phyloP scores from a whole-genome alignment of 2,888 invertebrate species.

The Noctua janthina region DNA sequence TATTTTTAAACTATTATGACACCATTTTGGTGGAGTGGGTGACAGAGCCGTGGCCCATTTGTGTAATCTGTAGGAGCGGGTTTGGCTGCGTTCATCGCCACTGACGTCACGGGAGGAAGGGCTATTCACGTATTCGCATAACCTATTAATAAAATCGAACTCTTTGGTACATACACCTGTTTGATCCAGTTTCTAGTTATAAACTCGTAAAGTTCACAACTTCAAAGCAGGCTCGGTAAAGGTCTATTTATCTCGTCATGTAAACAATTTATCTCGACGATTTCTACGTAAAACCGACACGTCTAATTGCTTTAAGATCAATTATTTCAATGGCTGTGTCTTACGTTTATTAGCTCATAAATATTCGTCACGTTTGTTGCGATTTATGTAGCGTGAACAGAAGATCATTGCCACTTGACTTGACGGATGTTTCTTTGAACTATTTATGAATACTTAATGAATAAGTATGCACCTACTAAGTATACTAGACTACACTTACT shows the following conservation, averaged over 20 bases:
- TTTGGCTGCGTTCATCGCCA: conserved; percentile 74
- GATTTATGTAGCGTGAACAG: conserved; percentile 29
- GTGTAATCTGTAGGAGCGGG: conserved; percentile 72
- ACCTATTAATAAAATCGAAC: conserved; percentile 82
- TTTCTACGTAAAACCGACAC: not conserved
- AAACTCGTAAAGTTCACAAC: conserved; percentile 52
- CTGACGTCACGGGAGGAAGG: conserved; percentile 83
- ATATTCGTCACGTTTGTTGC: conserved; percentile 39
- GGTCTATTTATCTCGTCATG: conserved; percentile 2
- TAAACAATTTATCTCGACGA: conserved; percentile 45
- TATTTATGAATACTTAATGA: not conserved
- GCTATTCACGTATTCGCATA: conserved; percentile 81
- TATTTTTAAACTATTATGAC: conserved; percentile 75
- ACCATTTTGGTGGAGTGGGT: conserved; percentile 70
- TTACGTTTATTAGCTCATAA: conserved; percentile 22
- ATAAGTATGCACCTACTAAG: not conserved
- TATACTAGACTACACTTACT: not conserved
- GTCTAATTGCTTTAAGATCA: conserved; percentile 48
- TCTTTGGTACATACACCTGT: conserved; percentile 59
- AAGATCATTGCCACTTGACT: conserved; percentile 28
- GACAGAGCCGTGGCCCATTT: conserved; percentile 73
- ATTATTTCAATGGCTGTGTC: conserved; percentile 44
- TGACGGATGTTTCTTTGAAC: not conserved
- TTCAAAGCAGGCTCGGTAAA: conserved; percentile 52
- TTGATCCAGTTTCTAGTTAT: conserved; percentile 57